These are phyloP conservation scores for Oxygymnocypris stewartii DNA, from an alignment of 2,113 vertebrate genomes.

Conservation along the genomic window DNA sequence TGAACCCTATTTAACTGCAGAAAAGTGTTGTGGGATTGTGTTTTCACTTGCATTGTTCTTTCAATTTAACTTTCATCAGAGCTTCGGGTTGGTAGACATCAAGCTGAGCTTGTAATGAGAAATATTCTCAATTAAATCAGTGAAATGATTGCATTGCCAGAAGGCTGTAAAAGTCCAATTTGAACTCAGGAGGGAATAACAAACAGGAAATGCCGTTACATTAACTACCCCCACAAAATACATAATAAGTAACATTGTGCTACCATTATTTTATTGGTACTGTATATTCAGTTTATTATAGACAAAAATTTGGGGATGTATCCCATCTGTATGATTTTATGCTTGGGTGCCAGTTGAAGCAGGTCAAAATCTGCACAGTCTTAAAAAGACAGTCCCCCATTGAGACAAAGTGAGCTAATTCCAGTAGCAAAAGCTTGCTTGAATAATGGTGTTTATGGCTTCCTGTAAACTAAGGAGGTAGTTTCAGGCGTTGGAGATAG, in stretches of 20 bases:
- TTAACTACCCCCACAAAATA: not conserved
- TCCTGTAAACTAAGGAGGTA: slow-evolving; percentile 38
- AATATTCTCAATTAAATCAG: slow-evolving; percentile 38
- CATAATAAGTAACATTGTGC: not conserved
- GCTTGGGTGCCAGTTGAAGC: not conserved
- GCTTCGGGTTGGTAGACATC: slow-evolving; percentile 29
- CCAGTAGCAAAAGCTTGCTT: slow-evolving; percentile 34
- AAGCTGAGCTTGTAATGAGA: slow-evolving; percentile 33
- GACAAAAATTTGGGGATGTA: not conserved
- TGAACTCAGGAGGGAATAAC: not conserved
- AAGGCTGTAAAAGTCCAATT: not conserved
- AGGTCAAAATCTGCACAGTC: no score
- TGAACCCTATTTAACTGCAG: slow-evolving; percentile 40
- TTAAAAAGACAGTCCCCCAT: no score
- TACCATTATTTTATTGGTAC: not conserved
- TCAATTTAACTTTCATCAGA: slow-evolving; percentile 41
- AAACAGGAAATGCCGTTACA: not conserved
- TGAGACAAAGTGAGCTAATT: no score
- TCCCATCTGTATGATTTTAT: not conserved
- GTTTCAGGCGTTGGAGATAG: slow-evolving; percentile 36
- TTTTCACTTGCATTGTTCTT: slow-evolving; percentile 29
- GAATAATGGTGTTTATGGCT: slow-evolving; percentile 40
- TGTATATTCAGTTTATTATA: no score
- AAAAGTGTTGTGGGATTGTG: slow-evolving; percentile 44
- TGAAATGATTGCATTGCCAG: not conserved